Conservation (phyloP, 2,888 invertebrate genomes). For the Dynastes tityus region DNA sequence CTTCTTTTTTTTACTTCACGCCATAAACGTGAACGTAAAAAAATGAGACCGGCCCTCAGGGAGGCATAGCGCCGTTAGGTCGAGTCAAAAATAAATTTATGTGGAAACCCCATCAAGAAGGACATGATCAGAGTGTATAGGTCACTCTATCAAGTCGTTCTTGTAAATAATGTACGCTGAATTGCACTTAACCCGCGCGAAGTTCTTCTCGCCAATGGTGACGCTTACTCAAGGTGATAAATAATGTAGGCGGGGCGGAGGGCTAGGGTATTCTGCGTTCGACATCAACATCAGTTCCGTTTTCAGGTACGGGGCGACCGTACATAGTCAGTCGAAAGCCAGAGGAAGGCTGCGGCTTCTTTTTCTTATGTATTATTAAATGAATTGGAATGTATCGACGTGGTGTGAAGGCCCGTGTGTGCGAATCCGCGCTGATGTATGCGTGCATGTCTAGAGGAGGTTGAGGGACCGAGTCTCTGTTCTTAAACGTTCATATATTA, state of each 20-base stretch:
- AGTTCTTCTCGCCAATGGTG: constrained; percentile 45
- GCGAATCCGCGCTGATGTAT: constrained; percentile 16
- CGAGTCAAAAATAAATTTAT: constrained; percentile 48
- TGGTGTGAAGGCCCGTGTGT: constrained; percentile 5
- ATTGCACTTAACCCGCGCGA: constrained; percentile 46
- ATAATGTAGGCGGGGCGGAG: constrained; percentile 35
- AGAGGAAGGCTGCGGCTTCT: constrained; percentile 34
- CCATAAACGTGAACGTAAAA: constrained; percentile 27
- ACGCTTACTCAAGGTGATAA: constrained; percentile 43
- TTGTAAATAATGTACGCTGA: constrained; percentile 46
- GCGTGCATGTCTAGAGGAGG: constrained; percentile 15
- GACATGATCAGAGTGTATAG: constrained; percentile 47
- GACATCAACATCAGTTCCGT: constrained; percentile 41
- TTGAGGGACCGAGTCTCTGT: constrained; percentile 33
- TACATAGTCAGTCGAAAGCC: not conserved
- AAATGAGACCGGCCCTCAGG: constrained; percentile 31
- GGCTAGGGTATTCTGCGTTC: constrained; percentile 43
- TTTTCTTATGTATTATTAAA: constrained; percentile 47
- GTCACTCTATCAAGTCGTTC: constrained; percentile 47
- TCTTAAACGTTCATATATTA: constrained; percentile 45
- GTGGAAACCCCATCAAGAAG: constrained; percentile 43
- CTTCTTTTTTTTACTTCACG: not conserved
- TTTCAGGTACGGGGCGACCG: constrained; percentile 19
- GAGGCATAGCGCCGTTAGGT: constrained; percentile 29
- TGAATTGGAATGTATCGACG: constrained; percentile 46